Conservation (phyloP, 2,113 vertebrate genomes). For the Cinclus cinclus region DNA sequence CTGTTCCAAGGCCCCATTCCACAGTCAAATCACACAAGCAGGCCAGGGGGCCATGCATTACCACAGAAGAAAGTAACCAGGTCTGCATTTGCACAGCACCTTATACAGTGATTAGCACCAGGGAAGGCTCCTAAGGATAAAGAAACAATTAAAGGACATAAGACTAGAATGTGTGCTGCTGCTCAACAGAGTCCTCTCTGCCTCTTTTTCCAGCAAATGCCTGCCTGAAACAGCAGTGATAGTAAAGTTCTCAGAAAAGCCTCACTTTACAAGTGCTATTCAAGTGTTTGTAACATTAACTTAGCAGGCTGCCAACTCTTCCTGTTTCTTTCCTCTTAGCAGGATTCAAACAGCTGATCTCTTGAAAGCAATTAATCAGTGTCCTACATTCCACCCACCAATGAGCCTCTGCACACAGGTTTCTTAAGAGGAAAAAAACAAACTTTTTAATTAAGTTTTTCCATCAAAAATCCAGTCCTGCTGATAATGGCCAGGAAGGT, state of each 20-base stretch:
- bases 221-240: not conserved
- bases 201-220: not conserved
- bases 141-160: not conserved
- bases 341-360: not conserved
- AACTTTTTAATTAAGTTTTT: slow-evolving; percentile 77
- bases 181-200: accelerated
- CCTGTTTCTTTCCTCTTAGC: not conserved
- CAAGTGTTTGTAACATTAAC: not conserved
- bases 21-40: not conserved
- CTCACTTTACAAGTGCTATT: not conserved
- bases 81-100: not conserved
- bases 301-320: not conserved
- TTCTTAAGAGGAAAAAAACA: slow-evolving; percentile 62
- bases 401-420: slow-evolving; percentile 17
- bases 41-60: not conserved
- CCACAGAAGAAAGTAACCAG: not conserved
- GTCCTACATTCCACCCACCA: slow-evolving; percentile 63
- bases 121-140: not conserved
- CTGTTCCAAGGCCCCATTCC: not conserved
- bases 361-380: slow-evolving; percentile 68
- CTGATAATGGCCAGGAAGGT: slow-evolving; percentile 70
- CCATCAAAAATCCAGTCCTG: slow-evolving; percentile 71
- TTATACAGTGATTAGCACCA: not conserved
- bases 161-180: not conserved
- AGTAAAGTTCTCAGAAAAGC: not conserved